phyloP scores from a whole-genome alignment of 2,888 invertebrate genomes.

The Drepanosiphum platanoidis region DNA sequence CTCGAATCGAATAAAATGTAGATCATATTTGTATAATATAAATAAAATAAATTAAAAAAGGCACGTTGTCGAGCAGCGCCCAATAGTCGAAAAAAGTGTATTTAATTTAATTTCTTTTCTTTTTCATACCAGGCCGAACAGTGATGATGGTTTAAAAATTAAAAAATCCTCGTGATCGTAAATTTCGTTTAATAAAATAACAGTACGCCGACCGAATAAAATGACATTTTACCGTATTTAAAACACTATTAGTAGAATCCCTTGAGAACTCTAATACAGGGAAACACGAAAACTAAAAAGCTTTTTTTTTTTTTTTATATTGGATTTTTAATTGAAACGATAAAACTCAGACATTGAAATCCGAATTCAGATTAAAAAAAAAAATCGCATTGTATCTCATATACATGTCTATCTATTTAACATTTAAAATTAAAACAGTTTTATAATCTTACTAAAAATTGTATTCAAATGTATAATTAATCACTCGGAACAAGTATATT shows the following conservation, averaged over 20 bases:
- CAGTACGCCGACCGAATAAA: neutral
- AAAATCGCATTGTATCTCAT: neutral
- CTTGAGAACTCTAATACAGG: neutral
- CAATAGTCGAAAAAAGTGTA: neutral
- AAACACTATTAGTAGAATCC: conserved; percentile 4
- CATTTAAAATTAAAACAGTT: too few relatives aligned
- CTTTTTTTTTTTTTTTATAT: conserved; percentile 28
- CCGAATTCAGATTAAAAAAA: neutral
- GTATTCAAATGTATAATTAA: neutral
- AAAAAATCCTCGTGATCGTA: neutral
- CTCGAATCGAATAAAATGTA: too few relatives aligned
- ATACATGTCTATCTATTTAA: neutral
- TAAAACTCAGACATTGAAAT: conserved; percentile 3
- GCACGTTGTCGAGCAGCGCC: too few relatives aligned
- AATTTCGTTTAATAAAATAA: conserved; percentile 8
- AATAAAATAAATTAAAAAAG: too few relatives aligned
- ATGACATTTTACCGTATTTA: conserved; percentile 23
- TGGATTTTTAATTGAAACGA: conserved; percentile 28
- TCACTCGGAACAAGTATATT: too few relatives aligned
- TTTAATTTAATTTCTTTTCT: neutral
- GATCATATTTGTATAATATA: too few relatives aligned
- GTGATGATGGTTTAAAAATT: neutral
- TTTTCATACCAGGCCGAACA: neutral
- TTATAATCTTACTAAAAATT: neutral
- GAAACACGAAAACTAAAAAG: conserved; percentile 1